A percentile compares a stretch with the other conserved stretches of the same genome.
These are phyloP conservation scores for Podocnemis expansa DNA, from an alignment of 2,113 vertebrate genomes.

Conservation along the genomic window DNA sequence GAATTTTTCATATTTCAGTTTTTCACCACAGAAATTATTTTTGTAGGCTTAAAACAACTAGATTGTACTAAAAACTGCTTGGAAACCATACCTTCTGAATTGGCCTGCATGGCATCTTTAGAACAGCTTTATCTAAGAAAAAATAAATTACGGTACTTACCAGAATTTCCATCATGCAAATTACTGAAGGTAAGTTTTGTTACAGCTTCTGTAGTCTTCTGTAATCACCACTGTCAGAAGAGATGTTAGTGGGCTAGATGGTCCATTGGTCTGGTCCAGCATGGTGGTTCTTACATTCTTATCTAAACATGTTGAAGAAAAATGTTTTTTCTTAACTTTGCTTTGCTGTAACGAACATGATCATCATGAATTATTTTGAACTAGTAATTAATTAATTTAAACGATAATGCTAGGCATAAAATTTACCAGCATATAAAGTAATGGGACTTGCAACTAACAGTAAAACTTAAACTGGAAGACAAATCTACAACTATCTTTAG, in stretches of 20 bases:
- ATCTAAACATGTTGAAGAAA: background rate
- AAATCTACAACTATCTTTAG: background rate
- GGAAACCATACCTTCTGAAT: conserved; percentile 81
- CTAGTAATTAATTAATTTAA: background rate
- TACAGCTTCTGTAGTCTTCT: background rate
- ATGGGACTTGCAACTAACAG: background rate
- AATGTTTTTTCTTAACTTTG: background rate
- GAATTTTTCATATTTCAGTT: background rate
- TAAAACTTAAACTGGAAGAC: background rate
- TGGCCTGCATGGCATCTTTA: conserved; percentile 86
- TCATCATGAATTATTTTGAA: background rate
- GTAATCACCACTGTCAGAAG: too few species aligned
- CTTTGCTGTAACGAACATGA: background rate
- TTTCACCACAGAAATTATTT: background rate
- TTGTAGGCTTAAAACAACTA: conserved; percentile 87
- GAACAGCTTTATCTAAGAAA: conserved; percentile 92
- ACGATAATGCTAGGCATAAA: background rate
- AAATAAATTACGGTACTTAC: conserved; percentile 88
- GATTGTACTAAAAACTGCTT: conserved; percentile 93
- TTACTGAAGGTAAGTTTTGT: conserved; percentile 84
- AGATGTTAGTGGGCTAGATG: too few species aligned
- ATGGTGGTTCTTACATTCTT: too few species aligned
- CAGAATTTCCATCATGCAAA: conserved; percentile 81
- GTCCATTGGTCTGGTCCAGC: too few species aligned
- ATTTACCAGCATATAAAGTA: background rate